A percentile compares a stretch with the other conserved stretches of the same genome.
Evolutionary conservation across 1,140 invertebrate genomes (phyloP).

Genomic region (Araneus ventricosus): DNA sequence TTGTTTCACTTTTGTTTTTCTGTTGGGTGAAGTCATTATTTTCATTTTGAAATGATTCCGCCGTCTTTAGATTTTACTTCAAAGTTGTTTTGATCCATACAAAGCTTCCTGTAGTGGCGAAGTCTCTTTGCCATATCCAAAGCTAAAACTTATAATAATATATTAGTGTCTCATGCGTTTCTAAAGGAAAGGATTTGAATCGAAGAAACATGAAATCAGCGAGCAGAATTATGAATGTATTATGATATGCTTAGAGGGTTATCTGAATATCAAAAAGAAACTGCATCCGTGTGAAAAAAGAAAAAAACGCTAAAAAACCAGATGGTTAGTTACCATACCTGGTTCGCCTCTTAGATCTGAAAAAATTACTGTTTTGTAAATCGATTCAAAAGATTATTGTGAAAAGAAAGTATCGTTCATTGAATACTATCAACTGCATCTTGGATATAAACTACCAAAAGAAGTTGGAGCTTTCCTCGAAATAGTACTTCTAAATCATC

Average conservation of each 20-base stretch:
- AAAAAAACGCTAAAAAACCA: slow-evolving; percentile 16
- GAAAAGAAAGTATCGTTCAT: background rate
- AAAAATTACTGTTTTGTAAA: background rate
- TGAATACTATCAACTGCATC: background rate
- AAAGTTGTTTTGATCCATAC: too few relatives aligned
- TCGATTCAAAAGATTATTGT: slow-evolving; percentile 13
- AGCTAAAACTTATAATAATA: slow-evolving; percentile 67
- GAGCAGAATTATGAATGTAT: slow-evolving; percentile 59
- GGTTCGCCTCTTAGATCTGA: background rate
- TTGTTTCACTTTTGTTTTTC: too few relatives aligned
- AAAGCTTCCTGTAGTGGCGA: too few relatives aligned
- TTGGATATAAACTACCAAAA: background rate
- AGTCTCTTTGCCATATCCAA: too few relatives aligned
- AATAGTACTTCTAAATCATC: too few relatives aligned
- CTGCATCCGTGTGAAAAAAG: background rate
- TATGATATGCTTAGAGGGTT: slow-evolving; percentile 46
- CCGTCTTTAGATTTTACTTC: too few relatives aligned
- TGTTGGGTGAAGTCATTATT: too few relatives aligned
- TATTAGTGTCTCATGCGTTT: slow-evolving; percentile 45
- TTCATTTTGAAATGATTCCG: too few relatives aligned
- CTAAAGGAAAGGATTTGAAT: background rate
- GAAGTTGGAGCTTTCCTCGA: background rate
- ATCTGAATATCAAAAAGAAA: background rate
- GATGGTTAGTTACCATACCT: slow-evolving; percentile 7
- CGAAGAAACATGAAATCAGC: background rate